Evolutionary conservation across 2,888 invertebrate genomes (phyloP), one percentile per base, ranked within the genome.

Genomic region (Dione juno): DNA sequence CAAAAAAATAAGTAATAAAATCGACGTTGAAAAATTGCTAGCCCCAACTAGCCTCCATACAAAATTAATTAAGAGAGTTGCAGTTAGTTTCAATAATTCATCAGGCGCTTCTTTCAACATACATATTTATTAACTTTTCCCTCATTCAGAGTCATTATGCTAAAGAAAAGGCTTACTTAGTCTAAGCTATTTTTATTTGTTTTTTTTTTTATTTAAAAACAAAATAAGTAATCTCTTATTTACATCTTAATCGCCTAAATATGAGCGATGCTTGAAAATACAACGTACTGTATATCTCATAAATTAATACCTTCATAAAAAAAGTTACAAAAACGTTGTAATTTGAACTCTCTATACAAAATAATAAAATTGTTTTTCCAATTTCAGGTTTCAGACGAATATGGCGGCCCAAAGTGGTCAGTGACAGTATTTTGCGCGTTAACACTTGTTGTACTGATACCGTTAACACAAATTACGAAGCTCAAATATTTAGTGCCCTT

Each of bases 401-500:
- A 93, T 72, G 90, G 89, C 0, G 90, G 90, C 0, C 94, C 94
- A 0, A 77, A 88, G 28, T 93, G 94, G 92, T 94, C 95, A 43
- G 88, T 95, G 0, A 92, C 95, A 1, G 84, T 95, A 19, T 96
- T 96, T 86, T 95, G 97, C 79, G 91, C 94, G 0, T 82, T 96
- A 14, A 89, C 96, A 0, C 88, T 96, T 13, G 86, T 97, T 2
- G 95, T 97, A 0, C 89, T 97, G 37, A 82, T 97, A 1, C 90
- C 97, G 0, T 91, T 97, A 28, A 95, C 95, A 6, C 96, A 96
- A 84, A 95, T 97, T 76, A 94, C 97, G 21, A 95, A 96, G 78
- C 94, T 99, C 0, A 97, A 96, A 82, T 96, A 96, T 81, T 89
- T 99, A 74, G 97, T 99, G 10, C 98, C 98, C 0, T 97, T 98